phyloP scores from a whole-genome alignment of 2,888 invertebrate species.

The Plusia festucae region DNA sequence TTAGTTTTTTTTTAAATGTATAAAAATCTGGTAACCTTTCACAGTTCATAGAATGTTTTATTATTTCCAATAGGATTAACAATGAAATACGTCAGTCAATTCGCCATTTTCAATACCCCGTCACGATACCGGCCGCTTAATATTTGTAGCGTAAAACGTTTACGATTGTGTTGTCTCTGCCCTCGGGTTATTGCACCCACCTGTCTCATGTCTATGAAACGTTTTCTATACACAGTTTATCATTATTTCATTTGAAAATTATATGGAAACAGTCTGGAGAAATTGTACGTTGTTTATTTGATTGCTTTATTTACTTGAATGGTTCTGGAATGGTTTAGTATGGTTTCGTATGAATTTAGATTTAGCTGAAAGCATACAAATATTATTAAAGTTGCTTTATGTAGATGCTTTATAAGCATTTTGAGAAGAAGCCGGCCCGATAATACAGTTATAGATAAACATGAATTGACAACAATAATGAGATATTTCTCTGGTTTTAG shows the following conservation, averaged over 20 bases:
- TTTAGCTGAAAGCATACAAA: too few species aligned
- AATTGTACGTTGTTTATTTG: not conserved
- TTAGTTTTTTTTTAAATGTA: too few species aligned
- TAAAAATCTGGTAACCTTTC: too few species aligned
- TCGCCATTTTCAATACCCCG: constrained; percentile 13
- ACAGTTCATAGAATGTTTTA: too few species aligned
- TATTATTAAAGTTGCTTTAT: not conserved
- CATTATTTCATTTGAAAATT: constrained; percentile 20
- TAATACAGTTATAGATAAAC: too few species aligned
- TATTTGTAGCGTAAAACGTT: constrained; percentile 14
- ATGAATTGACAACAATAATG: too few species aligned
- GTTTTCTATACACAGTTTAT: constrained; percentile 29
- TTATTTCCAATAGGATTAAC: too few species aligned
- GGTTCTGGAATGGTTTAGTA: not conserved
- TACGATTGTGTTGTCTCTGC: constrained; percentile 26
- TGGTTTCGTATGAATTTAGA: not conserved
- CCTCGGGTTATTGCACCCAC: constrained; percentile 25
- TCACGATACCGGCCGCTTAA: constrained; percentile 8
- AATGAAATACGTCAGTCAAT: too few species aligned
- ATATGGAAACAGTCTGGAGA: constrained; percentile 6
- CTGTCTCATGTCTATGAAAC: constrained; percentile 27
- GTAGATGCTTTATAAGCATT: too few species aligned
- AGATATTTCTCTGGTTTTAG: too few species aligned
- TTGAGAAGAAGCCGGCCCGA: too few species aligned
- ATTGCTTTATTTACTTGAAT: constrained; percentile 8